These are phyloP conservation scores for Vulpes vulpes DNA, from an alignment of 2,113 vertebrate genomes.

Conservation along the genomic window DNA sequence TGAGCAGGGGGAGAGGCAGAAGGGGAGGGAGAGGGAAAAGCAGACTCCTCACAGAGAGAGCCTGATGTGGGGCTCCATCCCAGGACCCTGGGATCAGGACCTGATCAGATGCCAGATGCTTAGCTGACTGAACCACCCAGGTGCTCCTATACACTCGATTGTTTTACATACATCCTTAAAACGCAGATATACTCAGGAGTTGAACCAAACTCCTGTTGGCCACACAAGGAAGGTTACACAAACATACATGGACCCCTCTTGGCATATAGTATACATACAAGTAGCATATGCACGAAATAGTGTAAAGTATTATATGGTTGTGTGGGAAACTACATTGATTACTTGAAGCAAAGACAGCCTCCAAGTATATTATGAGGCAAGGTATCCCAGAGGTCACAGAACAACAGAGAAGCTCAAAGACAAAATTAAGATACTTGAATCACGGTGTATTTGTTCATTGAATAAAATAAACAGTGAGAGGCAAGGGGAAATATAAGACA, in stretches of 20 bases:
- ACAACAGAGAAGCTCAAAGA: background rate
- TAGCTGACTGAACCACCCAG: no score
- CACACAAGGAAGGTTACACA: background rate
- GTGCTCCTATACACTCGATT: no score
- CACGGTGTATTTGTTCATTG: background rate
- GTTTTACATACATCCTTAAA: no score
- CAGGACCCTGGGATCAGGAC: no score
- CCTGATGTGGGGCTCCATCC: no score
- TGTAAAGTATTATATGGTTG: background rate
- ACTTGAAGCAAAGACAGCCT: background rate
- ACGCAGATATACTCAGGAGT: no score
- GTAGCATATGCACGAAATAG: background rate
- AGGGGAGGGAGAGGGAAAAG: no score
- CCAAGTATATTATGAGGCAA: background rate
- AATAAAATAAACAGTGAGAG: slow-evolving; percentile 4
- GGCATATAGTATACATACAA: background rate
- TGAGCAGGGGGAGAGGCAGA: no score
- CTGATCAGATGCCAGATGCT: no score
- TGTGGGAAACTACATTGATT: background rate
- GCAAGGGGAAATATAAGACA: background rate
- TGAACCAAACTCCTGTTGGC: background rate
- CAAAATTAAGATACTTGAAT: slow-evolving; percentile 3
- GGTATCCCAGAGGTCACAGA: background rate
- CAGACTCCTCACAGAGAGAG: no score
- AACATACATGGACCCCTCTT: background rate